Evolutionary conservation across 2,888 invertebrate genomes (phyloP), one percentile per base, ranked within the genome.

Genomic region (Drosophila siamana): DNA sequence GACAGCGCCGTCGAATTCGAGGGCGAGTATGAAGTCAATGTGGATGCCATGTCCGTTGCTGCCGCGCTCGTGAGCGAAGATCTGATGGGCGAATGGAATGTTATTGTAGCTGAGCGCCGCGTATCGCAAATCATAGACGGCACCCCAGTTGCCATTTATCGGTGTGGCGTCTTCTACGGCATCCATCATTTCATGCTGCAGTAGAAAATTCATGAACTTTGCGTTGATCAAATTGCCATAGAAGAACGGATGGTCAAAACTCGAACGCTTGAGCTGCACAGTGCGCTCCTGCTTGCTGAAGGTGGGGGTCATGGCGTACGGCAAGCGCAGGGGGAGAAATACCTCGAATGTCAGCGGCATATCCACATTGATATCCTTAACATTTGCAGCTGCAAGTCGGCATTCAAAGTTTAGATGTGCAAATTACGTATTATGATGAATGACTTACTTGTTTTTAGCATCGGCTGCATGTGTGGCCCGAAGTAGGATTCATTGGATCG

Each of bases 1-100:
- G 0, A 52, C 66, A 3, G 40, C 54, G 8, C 72, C 69, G 22
- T 78, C 50, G 13, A 81, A 85, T 4, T 48, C 72, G 9, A 85
- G 0, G 0, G 75, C 80, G 24, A 81, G 13, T 0, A 82, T 56
- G n/a, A 81, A 85, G 8, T 81, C 81, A 11, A 82, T 56, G 48
- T 67, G 51, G 1, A 85, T 72, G 50, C 47, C 22, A 1, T 63
- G 65, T 8, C 38, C 4, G 1, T 2, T 1, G 8, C 5, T 4
- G 6, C 13, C 36, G 0, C 57, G 46, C 0, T 66, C 60, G 11
- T 0, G 7, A 4, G 74, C 79, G 11, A 19, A 24, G 7, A 81
- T 3, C 13, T 65, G 62, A 51, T 81, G 80, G 7, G 57, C 48
- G 16, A 77, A 85, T 2, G 80, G 85, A 4, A 51, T 6, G 0